phyloP scores from a whole-genome alignment of 2,888 invertebrate species.

The Spisula solida region DNA sequence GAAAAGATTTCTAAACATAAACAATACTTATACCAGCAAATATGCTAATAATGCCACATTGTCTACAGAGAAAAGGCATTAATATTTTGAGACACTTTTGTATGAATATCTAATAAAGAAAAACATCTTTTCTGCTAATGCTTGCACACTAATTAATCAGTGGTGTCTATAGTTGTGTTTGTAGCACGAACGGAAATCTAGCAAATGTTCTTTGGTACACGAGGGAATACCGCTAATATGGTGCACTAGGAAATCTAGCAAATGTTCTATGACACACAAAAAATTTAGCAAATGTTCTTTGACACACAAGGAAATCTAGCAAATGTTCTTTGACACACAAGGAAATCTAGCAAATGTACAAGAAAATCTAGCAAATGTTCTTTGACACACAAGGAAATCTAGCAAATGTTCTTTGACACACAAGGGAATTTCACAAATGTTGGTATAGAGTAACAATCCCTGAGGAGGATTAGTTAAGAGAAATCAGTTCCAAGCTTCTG shows the following conservation, averaged over 20 bases:
- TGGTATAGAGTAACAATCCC: not conserved
- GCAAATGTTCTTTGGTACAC: too few species aligned
- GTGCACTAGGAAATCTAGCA: not conserved
- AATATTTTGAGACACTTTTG: not conserved
- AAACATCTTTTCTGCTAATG: not conserved
- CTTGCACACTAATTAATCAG: not conserved
- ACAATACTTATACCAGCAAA: constrained; percentile 19
- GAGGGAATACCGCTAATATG: not conserved
- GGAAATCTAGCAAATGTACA: too few species aligned
- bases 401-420: too few species aligned
- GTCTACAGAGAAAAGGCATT: not conserved
- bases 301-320: too few species aligned
- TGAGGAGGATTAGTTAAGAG: not conserved
- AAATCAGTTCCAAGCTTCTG: not conserved
- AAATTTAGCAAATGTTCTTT: too few species aligned
- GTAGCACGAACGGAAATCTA: not conserved
- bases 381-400: too few species aligned
- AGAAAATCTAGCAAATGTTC: too few species aligned
- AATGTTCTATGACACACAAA: not conserved
- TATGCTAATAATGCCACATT: not conserved
- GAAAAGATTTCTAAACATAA: constrained; percentile 7
- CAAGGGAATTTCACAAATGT: too few species aligned
- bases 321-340: too few species aligned
- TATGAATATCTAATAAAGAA: not conserved
- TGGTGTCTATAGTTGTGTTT: not conserved